Evolutionary conservation across 2,113 vertebrate species (phyloP).

Genomic region (Perca flavescens): DNA sequence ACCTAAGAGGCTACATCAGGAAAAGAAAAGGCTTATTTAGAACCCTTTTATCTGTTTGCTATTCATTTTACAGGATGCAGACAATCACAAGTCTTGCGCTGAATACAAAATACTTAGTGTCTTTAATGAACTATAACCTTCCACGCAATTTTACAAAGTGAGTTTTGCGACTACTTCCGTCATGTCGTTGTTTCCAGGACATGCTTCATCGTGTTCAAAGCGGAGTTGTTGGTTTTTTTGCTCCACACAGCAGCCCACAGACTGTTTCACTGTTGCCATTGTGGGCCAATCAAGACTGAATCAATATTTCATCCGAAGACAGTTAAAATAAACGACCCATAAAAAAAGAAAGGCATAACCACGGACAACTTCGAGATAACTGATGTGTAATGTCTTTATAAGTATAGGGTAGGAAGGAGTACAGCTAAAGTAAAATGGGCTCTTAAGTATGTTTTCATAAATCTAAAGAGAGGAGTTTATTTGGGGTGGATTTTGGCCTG

Average conservation of each 20-base stretch:
- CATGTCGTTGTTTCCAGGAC: neutral
- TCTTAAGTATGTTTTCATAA: slow-evolving; percentile 23
- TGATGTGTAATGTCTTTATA: slow-evolving; percentile 46
- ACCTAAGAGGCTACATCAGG: neutral
- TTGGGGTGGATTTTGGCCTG: slow-evolving; percentile 38
- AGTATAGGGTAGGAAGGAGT: slow-evolving; percentile 35
- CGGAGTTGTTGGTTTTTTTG: neutral
- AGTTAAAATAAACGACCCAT: slow-evolving; percentile 26
- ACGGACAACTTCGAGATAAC: slow-evolving; percentile 18
- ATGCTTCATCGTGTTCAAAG: slow-evolving; percentile 10
- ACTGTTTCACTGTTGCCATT: slow-evolving; percentile 18
- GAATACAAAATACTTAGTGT: neutral
- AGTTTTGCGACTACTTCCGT: neutral
- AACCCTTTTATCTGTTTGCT: neutral
- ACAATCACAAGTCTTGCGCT: neutral
- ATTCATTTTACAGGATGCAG: neutral
- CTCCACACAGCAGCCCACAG: slow-evolving; percentile 21
- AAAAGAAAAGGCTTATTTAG: neutral
- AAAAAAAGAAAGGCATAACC: slow-evolving; percentile 33
- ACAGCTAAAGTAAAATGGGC: slow-evolving; percentile 41
- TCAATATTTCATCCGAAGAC: slow-evolving; percentile 52
- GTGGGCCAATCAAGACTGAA: slow-evolving; percentile 47
- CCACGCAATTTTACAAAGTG: neutral
- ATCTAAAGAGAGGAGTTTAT: slow-evolving; percentile 47
- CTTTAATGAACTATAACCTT: neutral